A percentile compares a stretch with the other conserved stretches of the same genome.
phyloP scores from a whole-genome alignment of 2,113 vertebrate genomes.

The Jacana jacana region DNA sequence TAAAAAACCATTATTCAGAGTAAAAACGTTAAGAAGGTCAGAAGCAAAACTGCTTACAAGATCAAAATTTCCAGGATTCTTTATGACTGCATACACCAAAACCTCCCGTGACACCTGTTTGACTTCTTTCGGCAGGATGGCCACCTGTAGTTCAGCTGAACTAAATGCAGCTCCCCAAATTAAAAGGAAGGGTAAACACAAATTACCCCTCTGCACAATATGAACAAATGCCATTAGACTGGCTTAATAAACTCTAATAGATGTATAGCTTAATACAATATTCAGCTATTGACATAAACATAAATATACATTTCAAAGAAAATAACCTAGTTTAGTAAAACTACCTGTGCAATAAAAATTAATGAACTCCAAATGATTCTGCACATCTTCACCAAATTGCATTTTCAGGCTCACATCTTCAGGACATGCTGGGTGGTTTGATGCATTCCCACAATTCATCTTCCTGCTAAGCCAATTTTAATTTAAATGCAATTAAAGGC shows the following conservation, averaged over 20 bases:
- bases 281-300: constrained; percentile 85
- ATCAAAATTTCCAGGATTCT: neutral
- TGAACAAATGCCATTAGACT: constrained; percentile 71
- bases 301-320: constrained; percentile 86
- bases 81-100: constrained; percentile 2
- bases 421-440: constrained; percentile 90
- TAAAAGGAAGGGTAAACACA: constrained; percentile 63
- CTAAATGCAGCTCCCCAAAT: constrained; percentile 30
- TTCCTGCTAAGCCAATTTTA: constrained; percentile 92
- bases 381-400: constrained; percentile 87
- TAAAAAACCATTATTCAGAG: constrained; percentile 21
- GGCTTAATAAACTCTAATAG: constrained; percentile 81
- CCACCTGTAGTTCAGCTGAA: constrained; percentile 9
- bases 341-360: constrained; percentile 93
- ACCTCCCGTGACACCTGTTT: constrained; percentile 53
- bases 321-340: constrained; percentile 87
- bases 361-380: constrained; percentile 90
- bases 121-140: neutral
- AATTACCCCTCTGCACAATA: constrained; percentile 64
- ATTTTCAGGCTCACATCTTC: constrained; percentile 89
- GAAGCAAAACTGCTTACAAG: constrained; percentile 34
- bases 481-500: constrained; percentile 95
- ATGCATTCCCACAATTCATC: constrained; percentile 91
- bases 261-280: constrained; percentile 77
- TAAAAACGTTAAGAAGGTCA: constrained; percentile 57